phyloP scores from a whole-genome alignment of 2,888 invertebrate species.

The Drosophila phalerata region DNA sequence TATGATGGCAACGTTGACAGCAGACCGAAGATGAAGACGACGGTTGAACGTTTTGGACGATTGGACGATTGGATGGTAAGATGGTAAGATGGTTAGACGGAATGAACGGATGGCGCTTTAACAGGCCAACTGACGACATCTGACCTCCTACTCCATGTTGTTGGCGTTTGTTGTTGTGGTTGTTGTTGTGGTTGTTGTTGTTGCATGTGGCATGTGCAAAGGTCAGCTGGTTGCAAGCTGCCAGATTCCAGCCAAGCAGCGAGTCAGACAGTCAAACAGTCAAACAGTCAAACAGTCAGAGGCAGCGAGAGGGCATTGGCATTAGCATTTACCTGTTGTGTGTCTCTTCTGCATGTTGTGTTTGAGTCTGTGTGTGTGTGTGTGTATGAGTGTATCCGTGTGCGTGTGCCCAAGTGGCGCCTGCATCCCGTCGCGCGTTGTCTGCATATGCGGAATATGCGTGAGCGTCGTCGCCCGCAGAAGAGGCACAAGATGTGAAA shows the following conservation, averaged over 20 bases:
- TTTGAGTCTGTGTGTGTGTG: constrained; percentile 3
- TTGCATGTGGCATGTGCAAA: constrained; percentile 75
- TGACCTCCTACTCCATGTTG: constrained; percentile 47
- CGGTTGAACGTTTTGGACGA: constrained; percentile 10
- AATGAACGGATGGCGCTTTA: constrained; percentile 29
- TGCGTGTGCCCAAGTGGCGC: constrained; percentile 82
- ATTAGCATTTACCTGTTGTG: constrained; percentile 61
- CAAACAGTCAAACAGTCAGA: constrained; percentile 5
- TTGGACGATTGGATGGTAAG: constrained; percentile 10
- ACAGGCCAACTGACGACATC: constrained; percentile 47
- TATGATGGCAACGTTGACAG: constrained; percentile 78
- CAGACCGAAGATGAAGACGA: constrained; percentile 56
- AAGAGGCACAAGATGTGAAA: constrained; percentile 40
- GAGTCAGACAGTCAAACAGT: constrained; percentile 12
- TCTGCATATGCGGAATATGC: constrained; percentile 85
- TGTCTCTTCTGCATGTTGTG: constrained; percentile 3
- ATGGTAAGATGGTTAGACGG: constrained; percentile 3
- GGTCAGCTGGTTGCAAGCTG: constrained; percentile 74
- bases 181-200: constrained; percentile 34
- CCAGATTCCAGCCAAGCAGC: constrained; percentile 28
- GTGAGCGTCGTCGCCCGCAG: constrained; percentile 69
- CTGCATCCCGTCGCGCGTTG: constrained; percentile 85
- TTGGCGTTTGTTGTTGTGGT: constrained; percentile 30
- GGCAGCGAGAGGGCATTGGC: constrained; percentile 59
- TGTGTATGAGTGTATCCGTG: constrained; percentile 48